A percentile compares a stretch with the other conserved stretches of the same genome.
Evolutionary conservation across 1,140 invertebrate species (phyloP).

Genomic region (Scaptomyza hsui): DNA sequence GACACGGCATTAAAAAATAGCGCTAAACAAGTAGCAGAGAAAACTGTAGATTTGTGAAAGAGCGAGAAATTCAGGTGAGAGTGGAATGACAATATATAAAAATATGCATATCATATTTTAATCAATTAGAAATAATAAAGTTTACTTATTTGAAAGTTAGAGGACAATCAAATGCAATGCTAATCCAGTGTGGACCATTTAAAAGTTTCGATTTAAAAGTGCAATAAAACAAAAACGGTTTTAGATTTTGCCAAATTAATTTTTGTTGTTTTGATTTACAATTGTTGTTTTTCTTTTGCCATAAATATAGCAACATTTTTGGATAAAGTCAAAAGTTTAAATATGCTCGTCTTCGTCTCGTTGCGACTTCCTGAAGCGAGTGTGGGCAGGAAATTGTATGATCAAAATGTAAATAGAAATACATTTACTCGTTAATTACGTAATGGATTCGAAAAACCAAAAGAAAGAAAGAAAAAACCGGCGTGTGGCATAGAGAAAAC

Average conservation of each 20-base stretch:
- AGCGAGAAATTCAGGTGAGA: conserved; percentile 6
- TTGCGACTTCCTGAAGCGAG: conserved; percentile 42
- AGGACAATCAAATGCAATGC: no score
- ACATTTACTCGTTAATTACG: conserved; percentile 65
- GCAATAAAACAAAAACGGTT: no score
- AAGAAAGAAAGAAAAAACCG: conserved; percentile 24
- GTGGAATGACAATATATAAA: not conserved
- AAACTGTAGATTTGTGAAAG: conserved; percentile 5
- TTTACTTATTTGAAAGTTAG: no score
- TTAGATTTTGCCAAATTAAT: no score
- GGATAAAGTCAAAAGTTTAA: conserved; percentile 61
- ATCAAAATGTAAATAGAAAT: conserved; percentile 71
- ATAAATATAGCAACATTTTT: no score
- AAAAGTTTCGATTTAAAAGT: no score
- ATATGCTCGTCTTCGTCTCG: not conserved
- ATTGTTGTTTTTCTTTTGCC: no score
- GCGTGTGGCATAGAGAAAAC: conserved; percentile 64
- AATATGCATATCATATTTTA: no score
- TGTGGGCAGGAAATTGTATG: conserved; percentile 61
- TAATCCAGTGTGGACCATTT: no score
- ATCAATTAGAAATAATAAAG: no score
- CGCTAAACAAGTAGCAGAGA: not conserved
- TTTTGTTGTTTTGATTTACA: no score
- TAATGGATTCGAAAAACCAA: conserved; percentile 52
- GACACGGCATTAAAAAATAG: conserved; percentile 12